Percentiles rank a stretch among this genome's conserved stretches.
These are phyloP conservation scores for Acanthornis magna DNA, from an alignment of 2,797 vertebrate genomes.

Conservation along the genomic window DNA sequence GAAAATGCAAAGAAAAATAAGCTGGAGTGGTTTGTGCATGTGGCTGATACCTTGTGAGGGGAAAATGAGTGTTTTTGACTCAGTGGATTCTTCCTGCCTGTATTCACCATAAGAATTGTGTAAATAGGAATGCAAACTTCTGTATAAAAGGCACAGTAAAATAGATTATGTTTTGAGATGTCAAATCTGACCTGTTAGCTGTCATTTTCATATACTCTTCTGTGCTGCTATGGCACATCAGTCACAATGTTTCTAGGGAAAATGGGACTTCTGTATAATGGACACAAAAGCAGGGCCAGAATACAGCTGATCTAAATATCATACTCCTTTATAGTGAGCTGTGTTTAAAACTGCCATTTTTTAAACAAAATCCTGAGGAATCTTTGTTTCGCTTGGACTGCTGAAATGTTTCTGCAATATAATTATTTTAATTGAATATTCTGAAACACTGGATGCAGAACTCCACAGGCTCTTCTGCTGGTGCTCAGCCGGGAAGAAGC, in stretches of 20 bases:
- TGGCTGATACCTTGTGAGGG: background rate
- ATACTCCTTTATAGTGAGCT: background rate
- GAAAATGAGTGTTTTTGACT: background rate
- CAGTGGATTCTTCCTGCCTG: background rate
- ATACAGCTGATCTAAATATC: background rate
- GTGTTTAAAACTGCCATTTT: background rate
- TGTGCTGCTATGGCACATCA: background rate
- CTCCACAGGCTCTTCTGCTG: background rate
- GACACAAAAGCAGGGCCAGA: background rate
- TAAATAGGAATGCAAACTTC: background rate
- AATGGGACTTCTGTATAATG: background rate
- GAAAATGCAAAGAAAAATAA: background rate
- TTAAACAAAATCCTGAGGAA: background rate
- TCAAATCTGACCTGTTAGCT: background rate
- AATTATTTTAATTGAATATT: background rate
- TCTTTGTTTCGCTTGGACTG: background rate
- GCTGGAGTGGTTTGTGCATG: background rate
- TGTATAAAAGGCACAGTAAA: background rate
- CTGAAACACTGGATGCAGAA: background rate
- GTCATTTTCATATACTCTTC: background rate
- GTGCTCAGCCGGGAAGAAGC: background rate
- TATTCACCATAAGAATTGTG: background rate
- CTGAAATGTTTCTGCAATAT: background rate
- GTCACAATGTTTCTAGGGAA: background rate
- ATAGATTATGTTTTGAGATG: background rate